Evolutionary conservation across 2,888 invertebrate genomes (phyloP).

Genomic region (Allacma fusca): DNA sequence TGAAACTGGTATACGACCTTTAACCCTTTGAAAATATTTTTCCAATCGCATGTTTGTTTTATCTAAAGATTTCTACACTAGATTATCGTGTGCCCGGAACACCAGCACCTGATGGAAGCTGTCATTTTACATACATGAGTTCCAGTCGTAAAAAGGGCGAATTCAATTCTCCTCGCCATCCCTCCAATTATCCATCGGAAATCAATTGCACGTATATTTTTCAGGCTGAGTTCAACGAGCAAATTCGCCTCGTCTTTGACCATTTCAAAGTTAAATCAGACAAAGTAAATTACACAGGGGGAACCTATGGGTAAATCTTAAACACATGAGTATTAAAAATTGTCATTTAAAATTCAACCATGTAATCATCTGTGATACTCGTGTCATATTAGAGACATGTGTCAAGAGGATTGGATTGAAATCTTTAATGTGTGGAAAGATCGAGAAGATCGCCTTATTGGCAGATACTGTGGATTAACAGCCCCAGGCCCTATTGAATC

Average conservation of each 20-base stretch:
- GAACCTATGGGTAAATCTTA: slow-evolving; percentile 75
- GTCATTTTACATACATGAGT: slow-evolving; percentile 90
- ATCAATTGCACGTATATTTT: slow-evolving; percentile 94
- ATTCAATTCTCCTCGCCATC: slow-evolving; percentile 95
- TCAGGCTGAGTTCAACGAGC: slow-evolving; percentile 84
- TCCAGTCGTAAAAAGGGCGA: slow-evolving; percentile 86
- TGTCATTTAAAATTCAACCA: too few relatives aligned
- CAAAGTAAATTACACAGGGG: slow-evolving; percentile 75
- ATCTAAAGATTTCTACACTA: too few relatives aligned
- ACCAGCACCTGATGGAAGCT: slow-evolving; percentile 87
- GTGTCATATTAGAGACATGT: slow-evolving; percentile 65
- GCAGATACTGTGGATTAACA: slow-evolving; percentile 70
- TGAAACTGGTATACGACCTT: slow-evolving; percentile 80
- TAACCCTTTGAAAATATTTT: too few relatives aligned
- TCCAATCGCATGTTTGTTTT: too few relatives aligned
- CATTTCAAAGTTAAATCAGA: slow-evolving; percentile 89
- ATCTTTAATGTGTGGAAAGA: slow-evolving; percentile 89
- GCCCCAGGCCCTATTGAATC: slow-evolving; percentile 89
- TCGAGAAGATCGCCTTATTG: slow-evolving; percentile 82
- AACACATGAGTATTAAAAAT: too few relatives aligned
- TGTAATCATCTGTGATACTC: too few relatives aligned
- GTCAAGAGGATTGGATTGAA: slow-evolving; percentile 93
- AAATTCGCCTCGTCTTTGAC: slow-evolving; percentile 89
- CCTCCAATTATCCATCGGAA: slow-evolving; percentile 94
- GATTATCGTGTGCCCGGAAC: slow-evolving; percentile 95